Evolutionary conservation across 1,140 invertebrate genomes (phyloP).

Genomic region (Apis dorsata): DNA sequence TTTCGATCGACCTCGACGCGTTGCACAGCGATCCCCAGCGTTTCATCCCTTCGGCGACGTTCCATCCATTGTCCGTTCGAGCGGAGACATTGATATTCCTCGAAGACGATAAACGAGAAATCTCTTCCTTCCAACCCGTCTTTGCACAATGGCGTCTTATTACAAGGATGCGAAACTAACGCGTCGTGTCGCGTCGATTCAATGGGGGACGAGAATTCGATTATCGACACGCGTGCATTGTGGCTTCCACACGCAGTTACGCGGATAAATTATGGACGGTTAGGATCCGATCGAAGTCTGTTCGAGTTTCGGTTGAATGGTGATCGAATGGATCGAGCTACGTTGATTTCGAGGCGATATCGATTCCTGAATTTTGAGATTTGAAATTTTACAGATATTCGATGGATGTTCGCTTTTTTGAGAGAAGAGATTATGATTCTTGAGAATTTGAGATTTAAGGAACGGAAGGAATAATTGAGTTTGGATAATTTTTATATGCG

Average conservation of each 20-base stretch:
- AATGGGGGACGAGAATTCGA: neutral
- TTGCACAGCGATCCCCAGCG: neutral
- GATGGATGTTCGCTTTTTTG: no score
- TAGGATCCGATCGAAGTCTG: neutral
- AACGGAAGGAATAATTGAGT: no score
- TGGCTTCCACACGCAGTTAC: neutral
- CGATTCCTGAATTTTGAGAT: no score
- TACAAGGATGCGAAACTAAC: neutral
- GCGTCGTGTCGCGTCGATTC: neutral
- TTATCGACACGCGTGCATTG: neutral
- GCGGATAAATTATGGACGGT: conserved; percentile 11
- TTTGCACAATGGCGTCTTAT: neutral
- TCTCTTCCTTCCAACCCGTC: no score
- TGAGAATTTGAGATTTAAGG: no score
- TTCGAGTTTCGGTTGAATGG: neutral
- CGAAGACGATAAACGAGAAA: neutral
- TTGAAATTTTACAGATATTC: no score
- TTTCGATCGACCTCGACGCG: neutral
- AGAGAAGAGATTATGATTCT: no score
- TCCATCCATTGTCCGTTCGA: neutral
- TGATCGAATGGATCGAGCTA: neutral
- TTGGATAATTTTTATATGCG: no score
- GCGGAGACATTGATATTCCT: neutral
- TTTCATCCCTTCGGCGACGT: no score
- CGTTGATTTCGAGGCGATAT: neutral